phyloP scores from a whole-genome alignment of 2,113 vertebrate species.

The Junco hyemalis region DNA sequence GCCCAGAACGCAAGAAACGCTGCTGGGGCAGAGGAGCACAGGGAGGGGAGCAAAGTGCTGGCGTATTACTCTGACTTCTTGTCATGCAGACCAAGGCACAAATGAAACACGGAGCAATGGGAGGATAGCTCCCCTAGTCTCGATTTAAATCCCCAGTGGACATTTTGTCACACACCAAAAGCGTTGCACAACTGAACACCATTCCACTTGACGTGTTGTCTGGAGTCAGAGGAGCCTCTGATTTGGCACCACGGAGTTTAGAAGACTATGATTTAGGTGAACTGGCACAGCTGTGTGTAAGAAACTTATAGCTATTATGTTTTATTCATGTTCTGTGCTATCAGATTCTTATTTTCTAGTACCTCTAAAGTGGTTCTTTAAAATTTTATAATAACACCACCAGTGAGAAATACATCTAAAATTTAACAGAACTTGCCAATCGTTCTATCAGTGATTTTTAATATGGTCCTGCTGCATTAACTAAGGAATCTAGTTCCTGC shows the following conservation, averaged over 20 bases:
- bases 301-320: slow-evolving; percentile 13
- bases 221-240: slow-evolving; percentile 17
- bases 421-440: neutral
- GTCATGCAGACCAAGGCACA: neutral
- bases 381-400: neutral
- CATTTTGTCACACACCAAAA: slow-evolving; percentile 48
- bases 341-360: slow-evolving; percentile 18
- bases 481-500: neutral
- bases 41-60: neutral
- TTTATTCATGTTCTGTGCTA: slow-evolving; percentile 37
- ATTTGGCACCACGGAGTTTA: slow-evolving; percentile 11
- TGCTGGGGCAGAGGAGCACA: neutral
- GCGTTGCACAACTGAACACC: neutral
- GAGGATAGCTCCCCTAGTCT: neutral
- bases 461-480: neutral
- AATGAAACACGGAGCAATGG: neutral
- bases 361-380: slow-evolving; percentile 34
- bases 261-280: slow-evolving; percentile 46
- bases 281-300: neutral
- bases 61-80: neutral
- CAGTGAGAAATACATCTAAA: neutral
- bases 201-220: neutral
- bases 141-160: slow-evolving; percentile 18
- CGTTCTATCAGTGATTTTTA: neutral
- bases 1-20: neutral